phyloP scores from a whole-genome alignment of 2,113 vertebrate species.

The Myrmophylax atrothorax region DNA sequence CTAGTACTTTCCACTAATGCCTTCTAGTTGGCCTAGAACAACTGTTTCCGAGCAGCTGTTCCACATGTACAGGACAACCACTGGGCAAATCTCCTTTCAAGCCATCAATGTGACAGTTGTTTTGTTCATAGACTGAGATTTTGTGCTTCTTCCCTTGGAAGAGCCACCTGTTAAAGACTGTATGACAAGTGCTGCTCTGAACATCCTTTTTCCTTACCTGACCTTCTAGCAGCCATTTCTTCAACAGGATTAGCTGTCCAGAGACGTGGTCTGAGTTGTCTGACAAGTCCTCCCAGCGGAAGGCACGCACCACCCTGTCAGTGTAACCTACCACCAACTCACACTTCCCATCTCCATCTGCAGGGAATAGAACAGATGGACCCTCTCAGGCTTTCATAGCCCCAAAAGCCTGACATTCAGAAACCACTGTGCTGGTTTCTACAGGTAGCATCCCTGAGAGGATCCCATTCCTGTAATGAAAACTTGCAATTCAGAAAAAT shows the following conservation, averaged over 20 bases:
- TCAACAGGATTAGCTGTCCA: slow-evolving; percentile 90
- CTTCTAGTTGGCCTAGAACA: neutral
- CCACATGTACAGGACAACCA: neutral
- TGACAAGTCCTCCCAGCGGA: slow-evolving; percentile 89
- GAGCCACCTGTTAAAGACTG: neutral
- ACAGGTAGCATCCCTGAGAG: neutral
- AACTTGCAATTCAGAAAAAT: neutral
- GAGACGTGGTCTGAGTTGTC: slow-evolving; percentile 79
- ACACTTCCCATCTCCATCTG: slow-evolving; percentile 91
- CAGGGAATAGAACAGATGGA: neutral
- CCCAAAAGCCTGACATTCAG: neutral
- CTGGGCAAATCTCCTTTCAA: neutral
- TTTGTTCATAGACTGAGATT: neutral
- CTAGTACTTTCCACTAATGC: neutral
- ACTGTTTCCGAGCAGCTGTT: neutral
- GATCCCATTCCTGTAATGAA: neutral
- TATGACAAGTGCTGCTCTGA: neutral
- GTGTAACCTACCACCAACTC: slow-evolving; percentile 97
- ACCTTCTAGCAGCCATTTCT: slow-evolving; percentile 97
- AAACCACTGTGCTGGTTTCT: neutral
- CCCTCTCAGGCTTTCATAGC: neutral
- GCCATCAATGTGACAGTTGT: neutral
- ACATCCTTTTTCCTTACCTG: slow-evolving; percentile 79
- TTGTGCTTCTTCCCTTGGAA: neutral
- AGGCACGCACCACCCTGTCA: slow-evolving; percentile 94